Base-by-base conservation (phyloP, 2,797 vertebrate species). In the Typhlichthys subterraneus region DNA sequence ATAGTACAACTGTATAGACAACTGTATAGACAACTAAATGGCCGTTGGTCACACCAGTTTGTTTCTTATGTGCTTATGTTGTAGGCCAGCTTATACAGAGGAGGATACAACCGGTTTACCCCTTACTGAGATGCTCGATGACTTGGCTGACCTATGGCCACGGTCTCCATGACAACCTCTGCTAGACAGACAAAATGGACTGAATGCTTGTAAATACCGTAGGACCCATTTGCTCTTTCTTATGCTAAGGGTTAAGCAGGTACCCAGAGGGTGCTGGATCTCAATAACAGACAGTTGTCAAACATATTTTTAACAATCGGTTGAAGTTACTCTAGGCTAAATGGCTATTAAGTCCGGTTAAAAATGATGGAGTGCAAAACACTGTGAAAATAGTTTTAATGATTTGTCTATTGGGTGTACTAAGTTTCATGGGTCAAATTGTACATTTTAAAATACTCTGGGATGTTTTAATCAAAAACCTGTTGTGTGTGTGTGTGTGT, bases 81-180 rank as follows among this genome's bases (percentile, higher is more conserved):
- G 45, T 85, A 94, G 93, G 93, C 93, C 74, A 93, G 93, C 86
- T 82, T 94, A 81, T 94, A 94, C 87, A 82, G 93, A 79, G 93
- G 93, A 85, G 93, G 92, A 59, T 94, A 94, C 79, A 94, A 93
- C 82, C 91, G 93, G 63, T 94, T 94, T 81, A 94, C 93, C 45
- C 93, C 93, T 0, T 94, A 94, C 87, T 94, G 85, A 94, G 57
- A 2, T 31, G 1, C 47, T 67, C 14, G 1, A 33, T 1, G 2
- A 50, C 45, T 15, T 51, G 73, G 74, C 61, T 48, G 74, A 67
- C 65, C 63, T 49, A 19, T 38, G 73, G 76, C 80, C 33, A 17
- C 67, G 48, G 60, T 76, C 65, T 70, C 63, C 64, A 46, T 66
- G 49, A 12, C 66, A 13, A 54, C 55, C 68, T 61, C 51, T 73